Conservation (phyloP, 2,888 invertebrate species). For the Branchellion lobata region DNA sequence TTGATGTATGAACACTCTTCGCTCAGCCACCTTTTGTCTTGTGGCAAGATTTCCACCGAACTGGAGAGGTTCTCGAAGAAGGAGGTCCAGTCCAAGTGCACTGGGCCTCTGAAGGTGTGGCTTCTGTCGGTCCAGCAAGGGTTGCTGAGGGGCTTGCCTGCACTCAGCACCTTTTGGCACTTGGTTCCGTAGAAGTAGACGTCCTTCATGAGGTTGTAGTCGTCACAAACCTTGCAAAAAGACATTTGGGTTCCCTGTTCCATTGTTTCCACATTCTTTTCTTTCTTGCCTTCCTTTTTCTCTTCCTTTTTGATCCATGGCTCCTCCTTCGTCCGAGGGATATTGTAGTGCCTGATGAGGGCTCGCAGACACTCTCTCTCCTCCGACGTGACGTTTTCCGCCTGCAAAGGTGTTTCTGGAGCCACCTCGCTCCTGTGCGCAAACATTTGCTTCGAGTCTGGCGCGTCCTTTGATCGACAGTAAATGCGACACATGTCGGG, state of each 20-base stretch:
- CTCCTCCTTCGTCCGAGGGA: background rate
- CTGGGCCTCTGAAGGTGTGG: background rate
- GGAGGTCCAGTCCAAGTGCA: constrained; percentile 18
- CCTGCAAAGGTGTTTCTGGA: no score
- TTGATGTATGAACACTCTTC: constrained; percentile 16
- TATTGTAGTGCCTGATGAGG: no score
- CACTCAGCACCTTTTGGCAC: background rate
- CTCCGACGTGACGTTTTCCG: no score
- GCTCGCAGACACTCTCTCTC: background rate
- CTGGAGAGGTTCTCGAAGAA: background rate
- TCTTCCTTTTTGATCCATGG: background rate
- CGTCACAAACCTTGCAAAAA: background rate
- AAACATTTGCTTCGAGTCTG: no score
- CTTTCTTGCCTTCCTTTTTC: background rate
- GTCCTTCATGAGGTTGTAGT: constrained; percentile 24
- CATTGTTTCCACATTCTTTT: background rate
- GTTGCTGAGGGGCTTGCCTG: background rate
- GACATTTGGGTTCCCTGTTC: background rate
- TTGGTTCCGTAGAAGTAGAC: constrained; percentile 12
- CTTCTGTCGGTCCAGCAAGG: constrained; percentile 16
- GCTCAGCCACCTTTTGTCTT: constrained; percentile 7
- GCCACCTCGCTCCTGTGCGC: no score
- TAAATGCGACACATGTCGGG: no score
- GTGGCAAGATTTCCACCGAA: background rate
- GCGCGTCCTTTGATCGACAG: no score